Evolutionary conservation across 2,113 vertebrate species (phyloP).

Genomic region (Stigmatopora argus): DNA sequence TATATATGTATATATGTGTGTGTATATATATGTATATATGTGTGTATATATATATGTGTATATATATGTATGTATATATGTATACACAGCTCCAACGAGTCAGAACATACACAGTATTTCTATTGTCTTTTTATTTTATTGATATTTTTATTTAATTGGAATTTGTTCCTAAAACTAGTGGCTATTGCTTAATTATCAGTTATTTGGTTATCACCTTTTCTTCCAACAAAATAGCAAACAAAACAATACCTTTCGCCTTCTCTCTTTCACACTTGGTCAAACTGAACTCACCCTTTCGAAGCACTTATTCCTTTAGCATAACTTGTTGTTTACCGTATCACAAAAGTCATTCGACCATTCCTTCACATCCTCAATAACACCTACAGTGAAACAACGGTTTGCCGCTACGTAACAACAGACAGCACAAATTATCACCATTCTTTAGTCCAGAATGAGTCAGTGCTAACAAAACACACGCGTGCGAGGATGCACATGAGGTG

Average conservation of each 20-base stretch:
- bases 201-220: neutral
- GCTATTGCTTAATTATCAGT: neutral
- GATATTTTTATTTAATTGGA: too few relatives aligned
- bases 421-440: conserved; percentile 18
- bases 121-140: too few relatives aligned
- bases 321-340: neutral
- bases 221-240: neutral
- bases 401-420: conserved; percentile 3
- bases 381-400: conserved; percentile 14
- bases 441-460: conserved; percentile 30
- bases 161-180: neutral
- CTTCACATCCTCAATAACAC: conserved; percentile 19
- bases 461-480: conserved; percentile 30
- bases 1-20: too few relatives aligned
- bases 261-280: neutral
- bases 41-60: too few relatives aligned
- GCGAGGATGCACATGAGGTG: conserved; percentile 19
- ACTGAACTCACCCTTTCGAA: neutral
- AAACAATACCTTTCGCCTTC: neutral
- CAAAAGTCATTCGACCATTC: conserved; percentile 3
- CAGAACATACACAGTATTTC: too few relatives aligned
- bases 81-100: too few relatives aligned
- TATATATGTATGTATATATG: too few relatives aligned
- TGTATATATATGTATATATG: too few relatives aligned
- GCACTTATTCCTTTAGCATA: neutral